Base-by-base conservation (phyloP, 2,113 vertebrate genomes). In the Salvelinus alpinus region DNA sequence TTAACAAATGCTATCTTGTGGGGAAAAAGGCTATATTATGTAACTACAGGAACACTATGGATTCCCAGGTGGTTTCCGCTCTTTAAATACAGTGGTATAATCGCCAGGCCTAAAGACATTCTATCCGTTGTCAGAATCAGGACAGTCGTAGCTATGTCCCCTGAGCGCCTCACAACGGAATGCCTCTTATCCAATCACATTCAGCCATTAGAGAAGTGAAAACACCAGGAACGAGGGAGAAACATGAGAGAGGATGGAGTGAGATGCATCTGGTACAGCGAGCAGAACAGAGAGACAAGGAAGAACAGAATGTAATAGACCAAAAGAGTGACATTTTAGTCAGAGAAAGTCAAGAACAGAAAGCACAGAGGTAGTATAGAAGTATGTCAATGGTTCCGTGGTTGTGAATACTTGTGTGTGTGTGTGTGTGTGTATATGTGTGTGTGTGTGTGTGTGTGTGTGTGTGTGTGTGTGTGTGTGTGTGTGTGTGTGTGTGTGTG, bases 321-420 rank as follows among this genome's bases (percentile, higher is more conserved):
- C 83, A 80, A 85, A 80, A 92, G 83, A 93, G 79, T 91, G 90
- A 81, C 78, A 85, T 89, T 93, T 94, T 71, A 93, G 90, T 93
- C 75, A 80, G 66, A 81, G 80, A 84, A 80, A 84, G 84, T 78
- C 83, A 81, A 79, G 75, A 47, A 84, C 70, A 81, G 75, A 16
- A 75, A 71, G 65, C 70, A 13, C 64, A 14, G 27, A 29, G 14
- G 64, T 16, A 66, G 64, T 25, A 16, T 22, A 64, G 24, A 64
- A 7, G 62, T 27, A 24, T 64, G 62, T 2, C n/a, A 13, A 12
- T 12, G 62, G 9, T 12, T 64, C 18, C 8, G 60, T 25, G 8
- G 18, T n/a, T 25, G 22, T 65, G 64, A 12, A 5, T 65, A 4
- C 13, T 4, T 25, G 64, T 65, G 64, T 27, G 64, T 65, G 25